These are phyloP conservation scores for Cossypha niveicapilla DNA, from an alignment of 2,797 vertebrate genomes.

Conservation along the genomic window DNA sequence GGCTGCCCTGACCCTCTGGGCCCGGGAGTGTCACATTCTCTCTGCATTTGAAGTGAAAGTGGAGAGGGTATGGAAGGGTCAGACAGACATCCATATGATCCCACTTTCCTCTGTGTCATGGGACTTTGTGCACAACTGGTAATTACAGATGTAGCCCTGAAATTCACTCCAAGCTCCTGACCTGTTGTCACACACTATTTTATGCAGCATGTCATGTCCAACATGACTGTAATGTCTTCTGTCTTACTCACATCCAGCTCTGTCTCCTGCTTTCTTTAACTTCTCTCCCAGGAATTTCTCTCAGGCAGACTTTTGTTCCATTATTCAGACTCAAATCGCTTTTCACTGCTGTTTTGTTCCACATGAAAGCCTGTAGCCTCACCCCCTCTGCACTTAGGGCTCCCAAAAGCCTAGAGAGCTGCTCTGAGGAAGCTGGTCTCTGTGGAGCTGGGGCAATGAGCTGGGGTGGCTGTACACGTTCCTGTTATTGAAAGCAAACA, in stretches of 20 bases:
- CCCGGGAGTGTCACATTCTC: accelerated
- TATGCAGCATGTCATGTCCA: background rate
- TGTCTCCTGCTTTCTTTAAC: background rate
- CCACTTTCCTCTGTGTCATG: accelerated
- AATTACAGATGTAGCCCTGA: background rate
- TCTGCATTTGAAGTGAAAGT: background rate
- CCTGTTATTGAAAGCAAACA: background rate
- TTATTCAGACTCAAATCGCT: background rate
- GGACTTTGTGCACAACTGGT: background rate
- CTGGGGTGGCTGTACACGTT: accelerated
- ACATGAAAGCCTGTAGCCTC: background rate
- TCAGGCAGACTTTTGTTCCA: background rate
- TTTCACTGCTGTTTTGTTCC: background rate
- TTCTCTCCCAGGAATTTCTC: background rate
- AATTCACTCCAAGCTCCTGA: background rate
- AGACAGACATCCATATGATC: background rate
- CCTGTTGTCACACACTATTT: background rate
- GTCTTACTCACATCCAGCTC: background rate
- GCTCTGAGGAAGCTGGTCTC: background rate
- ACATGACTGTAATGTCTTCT: background rate
- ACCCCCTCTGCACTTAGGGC: background rate
- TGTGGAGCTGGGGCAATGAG: background rate
- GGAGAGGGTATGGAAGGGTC: background rate
- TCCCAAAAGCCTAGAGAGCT: background rate
- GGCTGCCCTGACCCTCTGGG: background rate